These are phyloP conservation scores for Drosophila bifasciata DNA, from an alignment of 1,140 invertebrate genomes.

Conservation along the genomic window DNA sequence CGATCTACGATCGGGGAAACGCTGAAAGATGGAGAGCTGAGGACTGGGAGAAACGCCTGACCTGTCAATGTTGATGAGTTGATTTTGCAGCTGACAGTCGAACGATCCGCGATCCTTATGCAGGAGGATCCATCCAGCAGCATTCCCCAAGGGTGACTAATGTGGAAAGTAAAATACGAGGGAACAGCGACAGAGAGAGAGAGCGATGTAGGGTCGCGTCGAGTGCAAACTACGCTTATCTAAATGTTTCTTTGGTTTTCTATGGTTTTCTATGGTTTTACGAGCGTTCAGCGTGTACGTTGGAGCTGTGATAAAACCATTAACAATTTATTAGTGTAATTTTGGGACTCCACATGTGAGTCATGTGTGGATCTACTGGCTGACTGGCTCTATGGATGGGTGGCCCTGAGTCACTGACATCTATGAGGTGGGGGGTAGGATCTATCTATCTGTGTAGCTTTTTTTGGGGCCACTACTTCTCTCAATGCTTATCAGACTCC, in stretches of 20 bases:
- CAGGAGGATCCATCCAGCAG: constrained; percentile 28
- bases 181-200: neutral
- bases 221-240: constrained; percentile 67
- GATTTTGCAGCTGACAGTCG: constrained; percentile 69
- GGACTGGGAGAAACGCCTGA: constrained; percentile 54
- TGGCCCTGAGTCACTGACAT: constrained; percentile 46
- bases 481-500: constrained; percentile 66
- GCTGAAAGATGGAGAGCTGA: constrained; percentile 23
- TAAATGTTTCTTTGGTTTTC: constrained; percentile 30
- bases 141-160: constrained; percentile 48
- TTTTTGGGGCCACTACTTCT: neutral
- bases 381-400: constrained; percentile 8
- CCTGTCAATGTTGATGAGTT: constrained; percentile 78
- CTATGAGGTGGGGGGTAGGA: constrained; percentile 8
- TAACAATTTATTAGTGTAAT: constrained; percentile 77
- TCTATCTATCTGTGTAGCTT: constrained; percentile 14
- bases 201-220: neutral
- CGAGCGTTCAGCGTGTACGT: constrained; percentile 54
- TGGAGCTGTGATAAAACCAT: constrained; percentile 80
- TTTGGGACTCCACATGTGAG: constrained; percentile 21
- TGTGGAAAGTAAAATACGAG: constrained; percentile 6
- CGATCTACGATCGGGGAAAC: constrained; percentile 7
- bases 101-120: constrained; percentile 65
- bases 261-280: constrained; percentile 49
- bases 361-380: constrained; percentile 27